Percentiles rank a stretch among this genome's conserved stretches.
Conservation (phyloP, 2,888 invertebrate species). For the Tuberolachnus salignus region DNA sequence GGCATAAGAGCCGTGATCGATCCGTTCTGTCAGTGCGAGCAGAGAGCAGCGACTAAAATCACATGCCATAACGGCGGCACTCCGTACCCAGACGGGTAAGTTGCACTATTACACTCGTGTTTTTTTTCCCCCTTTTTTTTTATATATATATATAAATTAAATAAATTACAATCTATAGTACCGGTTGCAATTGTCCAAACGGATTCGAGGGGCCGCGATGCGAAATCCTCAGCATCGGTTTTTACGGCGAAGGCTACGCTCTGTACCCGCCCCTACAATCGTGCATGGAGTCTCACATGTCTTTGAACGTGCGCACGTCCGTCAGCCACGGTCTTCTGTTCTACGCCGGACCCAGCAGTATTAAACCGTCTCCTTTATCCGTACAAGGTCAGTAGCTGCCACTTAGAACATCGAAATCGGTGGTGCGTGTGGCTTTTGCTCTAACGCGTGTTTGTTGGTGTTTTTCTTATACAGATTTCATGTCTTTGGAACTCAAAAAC, state of each 20-base stretch:
- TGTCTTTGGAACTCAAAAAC: conserved; percentile 82
- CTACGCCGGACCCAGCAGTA: conserved; percentile 82
- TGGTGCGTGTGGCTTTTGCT: no score
- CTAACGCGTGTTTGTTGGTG: neutral
- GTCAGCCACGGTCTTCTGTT: conserved; percentile 82
- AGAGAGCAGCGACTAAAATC: conserved; percentile 64
- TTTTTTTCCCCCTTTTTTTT: neutral
- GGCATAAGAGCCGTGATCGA: conserved; percentile 86
- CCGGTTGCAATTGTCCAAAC: conserved; percentile 59
- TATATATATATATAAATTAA: neutral
- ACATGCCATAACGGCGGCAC: conserved; percentile 81
- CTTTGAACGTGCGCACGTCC: conserved; percentile 80
- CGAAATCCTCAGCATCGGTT: conserved; percentile 85
- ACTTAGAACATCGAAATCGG: no score
- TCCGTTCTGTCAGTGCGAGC: conserved; percentile 76
- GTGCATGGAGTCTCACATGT: conserved; percentile 82
- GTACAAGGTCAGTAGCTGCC: conserved; percentile 67
- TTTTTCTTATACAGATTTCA: conserved; percentile 73
- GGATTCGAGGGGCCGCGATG: conserved; percentile 87
- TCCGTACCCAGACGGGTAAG: conserved; percentile 60
- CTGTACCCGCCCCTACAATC: conserved; percentile 87
- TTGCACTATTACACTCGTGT: neutral
- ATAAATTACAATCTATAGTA: neutral
- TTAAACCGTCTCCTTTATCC: conserved; percentile 65
- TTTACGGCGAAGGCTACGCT: conserved; percentile 90